Evolutionary conservation across 2,797 vertebrate genomes (phyloP), one percentile per base, ranked within the genome.

Genomic region (Enoplosus armatus): DNA sequence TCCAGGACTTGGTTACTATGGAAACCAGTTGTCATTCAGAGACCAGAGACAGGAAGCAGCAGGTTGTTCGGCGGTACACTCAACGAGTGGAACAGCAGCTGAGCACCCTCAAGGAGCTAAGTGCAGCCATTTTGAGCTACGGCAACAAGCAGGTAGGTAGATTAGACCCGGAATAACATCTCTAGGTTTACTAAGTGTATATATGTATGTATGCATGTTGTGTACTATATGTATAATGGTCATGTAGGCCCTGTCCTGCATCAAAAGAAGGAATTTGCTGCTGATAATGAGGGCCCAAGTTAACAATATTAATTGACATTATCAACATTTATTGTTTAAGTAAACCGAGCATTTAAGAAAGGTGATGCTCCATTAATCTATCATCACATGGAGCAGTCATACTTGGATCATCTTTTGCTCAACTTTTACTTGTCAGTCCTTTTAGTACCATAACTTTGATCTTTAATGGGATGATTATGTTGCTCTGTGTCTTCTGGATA

Each of bases 31-130:
- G 71, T 87, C 72, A 85, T 73, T 80, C 85, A 6, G 74, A 81
- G 58, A 69, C 27, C 24, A 73, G 15, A n/a, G 79, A 54, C 18
- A 92, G 63, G 68, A 96, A 75, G 75, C 72, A 65, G 24, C 79
- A 54, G 45, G 59, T 39, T 39, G 39, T 6, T 14, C 77, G 68
- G 60, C 81, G 15, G 51, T 87, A 82, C 60, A 85, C 76, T 60
- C 85, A 85, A 10, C 68, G 92, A 63, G 72, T 89, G 39, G 84
- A 91, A 5, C 72, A 91, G 26, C 89, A 75, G 43, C 76, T 90
- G 29, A 88, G 67, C 26, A 91, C 91, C 0, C 82, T 96, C 11
- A 94, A 90, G 62, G 93, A 96, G 77, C 87, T 95, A 65, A 93
- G 90, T 3, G 91, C 89, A 76, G 92, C 94, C 47, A 91, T 95